These are phyloP conservation scores for Pteronotus mesoamericanus DNA, from an alignment of 2,797 vertebrate genomes.

Conservation along the genomic window DNA sequence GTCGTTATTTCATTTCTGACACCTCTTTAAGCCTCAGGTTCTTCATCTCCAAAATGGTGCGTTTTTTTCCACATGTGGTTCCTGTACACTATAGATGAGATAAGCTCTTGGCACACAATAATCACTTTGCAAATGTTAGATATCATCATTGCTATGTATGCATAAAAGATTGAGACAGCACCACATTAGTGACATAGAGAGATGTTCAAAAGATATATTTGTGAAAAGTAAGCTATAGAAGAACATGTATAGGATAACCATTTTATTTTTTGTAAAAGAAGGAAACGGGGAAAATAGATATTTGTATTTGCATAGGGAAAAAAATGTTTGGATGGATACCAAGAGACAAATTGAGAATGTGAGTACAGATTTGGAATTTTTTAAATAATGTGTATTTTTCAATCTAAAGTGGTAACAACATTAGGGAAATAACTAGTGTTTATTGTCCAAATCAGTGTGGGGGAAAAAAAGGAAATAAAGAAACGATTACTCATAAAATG, in stretches of 20 bases:
- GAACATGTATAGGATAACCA: background rate
- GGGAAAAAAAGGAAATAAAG: conserved; percentile 5
- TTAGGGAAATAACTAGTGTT: background rate
- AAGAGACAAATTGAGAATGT: background rate
- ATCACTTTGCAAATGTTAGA: background rate
- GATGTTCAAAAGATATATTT: background rate
- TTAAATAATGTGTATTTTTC: background rate
- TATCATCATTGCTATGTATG: background rate
- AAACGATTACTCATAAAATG: background rate
- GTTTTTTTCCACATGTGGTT: background rate
- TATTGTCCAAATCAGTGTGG: background rate
- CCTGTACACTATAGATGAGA: background rate
- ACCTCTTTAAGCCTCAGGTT: background rate
- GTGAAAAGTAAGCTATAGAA: background rate
- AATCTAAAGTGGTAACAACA: background rate
- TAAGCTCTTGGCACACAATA: background rate
- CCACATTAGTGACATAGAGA: background rate
- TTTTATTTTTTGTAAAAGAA: background rate
- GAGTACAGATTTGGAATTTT: background rate
- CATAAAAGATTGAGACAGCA: background rate
- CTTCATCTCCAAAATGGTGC: background rate
- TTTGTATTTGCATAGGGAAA: background rate
- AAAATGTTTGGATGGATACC: background rate
- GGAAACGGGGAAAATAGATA: background rate
- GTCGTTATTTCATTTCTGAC: background rate